Conservation (phyloP, 1,140 invertebrate genomes). For the Lamellibrachia luymesi region DNA sequence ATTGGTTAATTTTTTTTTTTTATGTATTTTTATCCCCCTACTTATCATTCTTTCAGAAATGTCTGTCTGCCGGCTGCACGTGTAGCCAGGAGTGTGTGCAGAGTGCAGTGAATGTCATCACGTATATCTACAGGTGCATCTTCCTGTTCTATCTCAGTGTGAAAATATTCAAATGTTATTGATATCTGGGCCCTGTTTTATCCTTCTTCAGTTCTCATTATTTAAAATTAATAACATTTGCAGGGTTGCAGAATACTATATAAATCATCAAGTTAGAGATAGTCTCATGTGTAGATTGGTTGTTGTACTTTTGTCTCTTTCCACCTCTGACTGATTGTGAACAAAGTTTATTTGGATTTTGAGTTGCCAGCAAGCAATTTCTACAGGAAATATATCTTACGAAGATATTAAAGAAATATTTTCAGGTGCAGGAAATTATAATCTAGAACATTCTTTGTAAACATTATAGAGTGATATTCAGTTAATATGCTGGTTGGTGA, state of each 20-base stretch:
- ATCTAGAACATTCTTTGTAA: neutral
- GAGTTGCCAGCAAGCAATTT: neutral
- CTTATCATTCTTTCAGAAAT: neutral
- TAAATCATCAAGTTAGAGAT: no score
- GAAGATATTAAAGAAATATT: neutral
- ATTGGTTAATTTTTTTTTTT: neutral
- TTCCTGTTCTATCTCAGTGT: neutral
- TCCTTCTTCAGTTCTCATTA: neutral
- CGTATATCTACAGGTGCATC: neutral
- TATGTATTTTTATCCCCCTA: neutral
- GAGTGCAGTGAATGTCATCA: neutral
- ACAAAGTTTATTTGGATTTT: neutral
- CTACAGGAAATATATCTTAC: neutral
- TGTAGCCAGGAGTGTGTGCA: neutral
- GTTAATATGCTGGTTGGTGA: neutral
- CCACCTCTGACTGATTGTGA: no score
- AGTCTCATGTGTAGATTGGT: no score
- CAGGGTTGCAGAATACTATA: no score
- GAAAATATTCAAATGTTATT: neutral
- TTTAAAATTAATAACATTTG: no score
- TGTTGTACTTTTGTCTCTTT: no score
- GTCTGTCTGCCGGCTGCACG: neutral
- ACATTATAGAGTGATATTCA: neutral
- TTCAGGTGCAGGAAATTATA: neutral
- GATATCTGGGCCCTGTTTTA: neutral